Evolutionary conservation across 2,888 invertebrate genomes (phyloP), one percentile per base, ranked within the genome.

Genomic region (Myopa tessellatipennis): DNA sequence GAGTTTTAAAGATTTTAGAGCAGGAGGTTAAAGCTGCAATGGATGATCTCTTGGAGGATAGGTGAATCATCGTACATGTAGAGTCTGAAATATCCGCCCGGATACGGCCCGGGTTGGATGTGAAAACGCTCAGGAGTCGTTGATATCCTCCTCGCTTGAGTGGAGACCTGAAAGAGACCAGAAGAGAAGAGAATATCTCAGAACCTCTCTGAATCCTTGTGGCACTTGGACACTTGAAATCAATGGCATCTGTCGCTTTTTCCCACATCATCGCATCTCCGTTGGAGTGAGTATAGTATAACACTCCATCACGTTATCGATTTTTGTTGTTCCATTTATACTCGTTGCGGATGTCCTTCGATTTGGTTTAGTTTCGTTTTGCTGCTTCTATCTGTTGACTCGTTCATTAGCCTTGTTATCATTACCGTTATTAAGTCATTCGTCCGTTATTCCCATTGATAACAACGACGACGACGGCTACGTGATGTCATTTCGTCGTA

Each of bases 371-470:
- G 16, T 67, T 36, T 58, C 26, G 55, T 70, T 7, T 69, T 45
- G 7, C 45, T 16, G 34, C 63, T 73, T 65, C 12, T 50, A n/a
- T 34, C 34, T 74, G 74, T 52, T 74, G 45, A 74, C 74, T 52
- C 74, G 74, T 74, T 74, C 74, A 74, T 74, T 74, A 74, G 40
- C 74, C 65, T 74, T 74, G 74, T 65, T 74, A 74, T 74, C 74
- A 74, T 74, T 74, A 74, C 50, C 52, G 74, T 74, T 74, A 52
- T 65, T 65, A 63, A 74, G 63, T 50, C 74, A 74, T 74, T 74
- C 65, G 74, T 65, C 74, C 16, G 74, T 74, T 74, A 40, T 74
- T 74, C 74, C 61, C 63, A 63, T 52, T 65, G 74, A 74, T 74
- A 74, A 74, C 65, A 63, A 74, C 50, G 34, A 60, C 50, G 34